Percentiles rank a stretch among this genome's conserved stretches.
These are phyloP conservation scores for Acropora yongei DNA, from an alignment of 64 coral and sea anemone genomes.

Conservation along the genomic window DNA sequence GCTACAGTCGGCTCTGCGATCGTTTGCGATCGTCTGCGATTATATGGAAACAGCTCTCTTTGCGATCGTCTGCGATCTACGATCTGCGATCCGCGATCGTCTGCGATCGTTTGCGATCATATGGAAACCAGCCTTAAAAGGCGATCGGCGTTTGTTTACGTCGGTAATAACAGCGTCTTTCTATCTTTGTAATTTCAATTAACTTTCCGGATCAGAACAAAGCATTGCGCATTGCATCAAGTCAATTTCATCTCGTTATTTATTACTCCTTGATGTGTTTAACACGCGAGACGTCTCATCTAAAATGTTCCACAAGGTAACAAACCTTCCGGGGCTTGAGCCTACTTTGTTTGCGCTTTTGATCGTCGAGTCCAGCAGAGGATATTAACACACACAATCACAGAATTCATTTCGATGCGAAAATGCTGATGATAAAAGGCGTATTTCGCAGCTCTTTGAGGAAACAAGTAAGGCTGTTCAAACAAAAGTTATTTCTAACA, in stretches of 20 bases:
- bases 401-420: not conserved
- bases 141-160: slow-evolving; percentile 23
- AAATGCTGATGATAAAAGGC: slow-evolving; percentile 7
- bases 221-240: slow-evolving; percentile 22
- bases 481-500: slow-evolving; percentile 45
- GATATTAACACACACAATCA: not conserved
- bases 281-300: not conserved
- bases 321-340: not conserved
- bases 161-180: not conserved
- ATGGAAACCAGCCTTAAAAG: too few relatives aligned
- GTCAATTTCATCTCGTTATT: slow-evolving; percentile 29
- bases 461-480: slow-evolving; percentile 42
- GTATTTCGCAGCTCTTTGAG: not conserved
- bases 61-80: too few relatives aligned
- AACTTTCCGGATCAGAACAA: slow-evolving; percentile 42
- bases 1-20: too few relatives aligned
- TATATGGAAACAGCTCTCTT: too few relatives aligned
- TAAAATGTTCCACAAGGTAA: not conserved
- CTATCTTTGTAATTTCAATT: slow-evolving; percentile 32
- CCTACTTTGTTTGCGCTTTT: not conserved
- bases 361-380: not conserved
- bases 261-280: not conserved
- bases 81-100: too few relatives aligned
- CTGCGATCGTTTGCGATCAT: too few relatives aligned
- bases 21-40: too few relatives aligned